Evolutionary conservation across 2,888 invertebrate species (phyloP), one percentile per base, ranked within the genome.

Genomic region (Sinotaia quadrata): DNA sequence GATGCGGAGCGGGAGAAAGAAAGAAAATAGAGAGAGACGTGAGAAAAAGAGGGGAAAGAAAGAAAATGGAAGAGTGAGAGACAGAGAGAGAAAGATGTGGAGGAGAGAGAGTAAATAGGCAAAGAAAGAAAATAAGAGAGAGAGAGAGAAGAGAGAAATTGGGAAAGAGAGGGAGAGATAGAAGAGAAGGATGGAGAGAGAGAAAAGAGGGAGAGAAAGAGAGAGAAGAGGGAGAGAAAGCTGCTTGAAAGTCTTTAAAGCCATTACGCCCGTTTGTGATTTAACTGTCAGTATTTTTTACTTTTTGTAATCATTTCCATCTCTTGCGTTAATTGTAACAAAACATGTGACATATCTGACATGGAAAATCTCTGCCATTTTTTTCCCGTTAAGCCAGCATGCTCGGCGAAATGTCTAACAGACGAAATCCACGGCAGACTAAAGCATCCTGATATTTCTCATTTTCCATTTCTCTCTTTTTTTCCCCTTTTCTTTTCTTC

Each of bases 191-290:
- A 52, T 12, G 27, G 27, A 24, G 24, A 52, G 18, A 27, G 27
- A 52, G 52, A 52, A 4, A 18, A n/a, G 24, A 52, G 52, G 31
- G 4, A 52, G 52, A 52, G 24, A 52, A 31, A 52, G 52, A 52
- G 52, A 27, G 52, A 52, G 52, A 52, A 52, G 27, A 52, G 52
- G 31, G 52, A 52, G 52, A 4, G 52, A n/a, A 21, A 4, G 4
- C 8, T 29, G 52, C 5, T n/a, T 29, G 24, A 52, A 24, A 18
- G 24, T 12, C 29, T 52, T 4, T n/a, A 49, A 24, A 5, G 24
- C 49, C n/a, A 21, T 21, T 24, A 21, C 49, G 49, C 49, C 5
- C 18, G 21, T 49, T 49, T 18, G 41, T 15, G 8, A 12, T 15
- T 12, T 15, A 8, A 41, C 24, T 4, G 18, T 24, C 49, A 24